Base-by-base conservation (phyloP, 2,888 invertebrate genomes). In the Phalangium opilio region DNA sequence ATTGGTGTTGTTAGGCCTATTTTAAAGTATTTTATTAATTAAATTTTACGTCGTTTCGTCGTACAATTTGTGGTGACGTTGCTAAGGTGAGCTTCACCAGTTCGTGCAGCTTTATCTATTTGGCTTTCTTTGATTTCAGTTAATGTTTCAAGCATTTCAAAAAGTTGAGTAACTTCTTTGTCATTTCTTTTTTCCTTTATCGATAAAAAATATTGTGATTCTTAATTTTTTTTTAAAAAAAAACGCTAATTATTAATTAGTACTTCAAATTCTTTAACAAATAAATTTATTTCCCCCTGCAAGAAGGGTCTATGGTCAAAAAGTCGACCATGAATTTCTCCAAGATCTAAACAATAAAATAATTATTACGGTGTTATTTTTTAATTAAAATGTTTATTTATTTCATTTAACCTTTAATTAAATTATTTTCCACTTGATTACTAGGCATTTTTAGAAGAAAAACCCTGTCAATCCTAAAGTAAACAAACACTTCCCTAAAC, bases 291-390 rank as follows among this genome's bases (percentile, higher is more conserved):
- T 75, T 89, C 89, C 47, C 86, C 85, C 67, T 78, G 81, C 50
- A 87, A 65, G 64, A 87, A 84, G 33, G 83, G 82, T 54, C 80
- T 76, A 62, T 89, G 89, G 67, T 89, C 85, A 68, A 89, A 83
- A 50, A 89, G 70, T 62, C 87, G 74, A 59, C 77, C 75, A 78
- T 85, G 85, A 64, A 86, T 78, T 68, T 82, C 83, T 54, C 78
- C 77, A 58, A 80, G 73, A 73, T 83, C 87, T 89, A 64, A 53
- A 55, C 27, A 27, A 27, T 7, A 27, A 27, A 27, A 27, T 7
- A 27, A 27, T 27, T 7, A 27, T 27, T 27, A 7, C 27, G 27
- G 27, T 27, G 4, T 7, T 27, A 27, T 27, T 27, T 27, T 27
- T 27, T 27, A 27, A 4, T 27, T 27, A 27, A 27, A 27, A 27